Evolutionary conservation across 2,113 vertebrate genomes (phyloP).

Genomic region (Hippocampus mohnikei): DNA sequence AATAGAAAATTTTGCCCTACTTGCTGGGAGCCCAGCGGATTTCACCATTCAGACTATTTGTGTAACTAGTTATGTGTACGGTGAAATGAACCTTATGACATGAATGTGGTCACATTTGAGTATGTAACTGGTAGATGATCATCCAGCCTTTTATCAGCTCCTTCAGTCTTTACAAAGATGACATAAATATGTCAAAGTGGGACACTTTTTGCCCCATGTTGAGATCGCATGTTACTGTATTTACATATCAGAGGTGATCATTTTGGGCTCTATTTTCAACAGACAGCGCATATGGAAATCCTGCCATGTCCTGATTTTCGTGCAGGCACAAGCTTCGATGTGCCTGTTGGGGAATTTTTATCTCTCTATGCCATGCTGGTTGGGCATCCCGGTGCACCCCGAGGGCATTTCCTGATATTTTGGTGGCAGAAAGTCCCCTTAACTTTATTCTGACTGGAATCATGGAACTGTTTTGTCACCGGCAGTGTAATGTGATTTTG

Average conservation of each 20-base stretch:
- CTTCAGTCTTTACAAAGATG: neutral
- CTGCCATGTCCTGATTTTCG: no score
- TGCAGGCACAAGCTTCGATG: no score
- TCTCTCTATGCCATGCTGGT: no score
- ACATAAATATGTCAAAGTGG: neutral
- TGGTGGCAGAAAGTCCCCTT: no score
- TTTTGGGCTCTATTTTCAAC: neutral
- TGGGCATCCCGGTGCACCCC: no score
- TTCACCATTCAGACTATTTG: neutral
- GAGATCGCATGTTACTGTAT: neutral
- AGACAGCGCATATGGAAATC: neutral
- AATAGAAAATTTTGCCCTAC: neutral
- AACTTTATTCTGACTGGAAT: no score
- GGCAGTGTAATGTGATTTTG: no score
- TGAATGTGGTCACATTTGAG: neutral
- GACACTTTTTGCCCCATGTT: neutral
- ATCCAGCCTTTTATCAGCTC: neutral
- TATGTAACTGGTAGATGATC: neutral
- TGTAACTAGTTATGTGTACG: neutral
- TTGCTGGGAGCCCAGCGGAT: conserved; percentile 1
- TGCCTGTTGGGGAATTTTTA: no score
- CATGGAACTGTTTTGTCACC: no score
- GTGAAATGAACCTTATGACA: neutral
- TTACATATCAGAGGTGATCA: neutral
- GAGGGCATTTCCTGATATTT: no score